Percentiles rank a stretch among this genome's conserved stretches.
Evolutionary conservation across 1,140 invertebrate genomes (phyloP).

Genomic region (Venturia canescens): DNA sequence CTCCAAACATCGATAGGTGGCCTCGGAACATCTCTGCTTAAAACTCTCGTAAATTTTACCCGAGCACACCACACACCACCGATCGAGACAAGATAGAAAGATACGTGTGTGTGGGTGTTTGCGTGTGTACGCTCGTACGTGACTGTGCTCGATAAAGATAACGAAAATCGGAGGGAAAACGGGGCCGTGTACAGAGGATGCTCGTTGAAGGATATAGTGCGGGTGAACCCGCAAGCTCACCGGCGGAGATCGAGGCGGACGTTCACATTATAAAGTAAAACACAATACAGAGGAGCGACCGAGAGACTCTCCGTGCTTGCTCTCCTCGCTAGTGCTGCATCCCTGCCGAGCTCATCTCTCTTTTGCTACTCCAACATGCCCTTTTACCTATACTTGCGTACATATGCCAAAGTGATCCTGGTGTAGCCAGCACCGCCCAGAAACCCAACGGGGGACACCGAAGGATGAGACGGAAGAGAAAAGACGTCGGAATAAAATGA

Average conservation of each 20-base stretch:
- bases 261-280: conserved; percentile 47
- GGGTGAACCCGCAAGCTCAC: background rate
- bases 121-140: conserved; percentile 17
- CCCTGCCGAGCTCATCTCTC: conserved; percentile 30
- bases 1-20: background rate
- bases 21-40: background rate
- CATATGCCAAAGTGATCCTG: conserved; percentile 4
- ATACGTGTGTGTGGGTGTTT: background rate
- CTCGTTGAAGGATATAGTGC: background rate
- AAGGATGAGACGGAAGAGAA: background rate
- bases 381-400: conserved; percentile 8
- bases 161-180: conserved; percentile 41
- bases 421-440: background rate
- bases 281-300: conserved; percentile 35
- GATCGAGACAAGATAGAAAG: conserved; percentile 35
- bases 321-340: background rate
- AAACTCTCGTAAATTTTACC: background rate
- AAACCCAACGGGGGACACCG: background rate
- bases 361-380: conserved; percentile 17
- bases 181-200: background rate
- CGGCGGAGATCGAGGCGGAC: conserved; percentile 19
- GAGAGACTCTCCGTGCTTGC: background rate
- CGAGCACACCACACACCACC: background rate
- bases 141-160: conserved; percentile 49
- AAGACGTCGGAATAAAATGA: background rate